phyloP scores from a whole-genome alignment of 2,113 vertebrate species.

The Leucopternis melanops region DNA sequence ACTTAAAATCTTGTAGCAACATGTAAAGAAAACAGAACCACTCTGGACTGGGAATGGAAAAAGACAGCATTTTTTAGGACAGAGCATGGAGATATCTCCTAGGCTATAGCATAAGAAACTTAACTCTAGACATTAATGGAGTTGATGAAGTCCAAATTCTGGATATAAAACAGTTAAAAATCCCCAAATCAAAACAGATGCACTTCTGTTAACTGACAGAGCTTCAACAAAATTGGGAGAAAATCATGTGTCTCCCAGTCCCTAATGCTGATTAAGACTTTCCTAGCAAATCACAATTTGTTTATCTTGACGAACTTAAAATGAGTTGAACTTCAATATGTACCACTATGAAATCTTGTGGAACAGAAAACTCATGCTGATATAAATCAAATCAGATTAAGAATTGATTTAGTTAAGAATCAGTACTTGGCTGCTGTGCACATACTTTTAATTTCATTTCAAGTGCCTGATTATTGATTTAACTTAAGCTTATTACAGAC shows the following conservation, averaged over 20 bases:
- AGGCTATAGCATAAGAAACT: background rate
- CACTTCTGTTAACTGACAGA: background rate
- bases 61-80: background rate
- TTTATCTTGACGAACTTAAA: background rate
- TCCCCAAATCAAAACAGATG: background rate
- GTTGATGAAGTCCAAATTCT: background rate
- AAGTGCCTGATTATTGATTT: background rate
- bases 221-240: background rate
- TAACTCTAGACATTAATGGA: background rate
- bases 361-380: background rate
- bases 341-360: background rate
- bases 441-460: background rate
- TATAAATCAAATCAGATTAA: conserved; percentile 1
- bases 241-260: background rate
- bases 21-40: background rate
- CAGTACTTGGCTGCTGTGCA: background rate
- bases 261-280: background rate
- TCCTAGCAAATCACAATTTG: background rate
- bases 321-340: background rate
- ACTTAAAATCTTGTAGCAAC: background rate
- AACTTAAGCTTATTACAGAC: background rate
- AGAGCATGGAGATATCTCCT: background rate
- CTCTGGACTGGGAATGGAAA: background rate
- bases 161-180: background rate
- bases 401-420: conserved; percentile 11